These are phyloP conservation scores for Andrena flavipes DNA, from an alignment of 2,888 invertebrate species.

Conservation along the genomic window DNA sequence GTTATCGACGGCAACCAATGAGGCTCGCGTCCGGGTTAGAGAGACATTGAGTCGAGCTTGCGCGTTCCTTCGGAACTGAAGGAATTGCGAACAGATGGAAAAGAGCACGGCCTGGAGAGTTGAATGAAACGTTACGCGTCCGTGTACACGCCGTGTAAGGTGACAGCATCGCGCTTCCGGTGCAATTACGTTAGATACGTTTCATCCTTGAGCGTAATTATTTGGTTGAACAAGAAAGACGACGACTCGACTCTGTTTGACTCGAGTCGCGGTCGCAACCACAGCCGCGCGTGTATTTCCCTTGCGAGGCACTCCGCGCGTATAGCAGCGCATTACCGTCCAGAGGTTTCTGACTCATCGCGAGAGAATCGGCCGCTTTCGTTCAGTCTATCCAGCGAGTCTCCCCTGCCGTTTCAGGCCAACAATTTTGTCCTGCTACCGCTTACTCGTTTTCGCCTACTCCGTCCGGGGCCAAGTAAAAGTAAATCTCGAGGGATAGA, in stretches of 20 bases:
- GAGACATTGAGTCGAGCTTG: constrained; percentile 30
- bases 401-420: not conserved
- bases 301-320: not conserved
- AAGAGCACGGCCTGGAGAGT: not conserved
- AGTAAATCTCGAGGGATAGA: too few species aligned
- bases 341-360: constrained; percentile 20
- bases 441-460: not conserved
- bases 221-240: constrained; percentile 60
- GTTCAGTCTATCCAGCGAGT: not conserved
- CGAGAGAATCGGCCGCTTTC: constrained; percentile 11
- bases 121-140: constrained; percentile 4
- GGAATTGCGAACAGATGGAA: constrained; percentile 20
- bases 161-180: constrained; percentile 27
- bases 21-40: not conserved
- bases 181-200: constrained; percentile 38
- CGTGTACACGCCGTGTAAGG: not conserved
- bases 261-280: not conserved
- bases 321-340: too few species aligned
- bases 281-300: not conserved
- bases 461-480: not conserved
- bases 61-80: not conserved
- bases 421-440: constrained; percentile 8
- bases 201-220: constrained; percentile 60
- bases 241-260: not conserved
- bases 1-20: constrained; percentile 1